A percentile compares a stretch with the other conserved stretches of the same genome.
phyloP scores from a whole-genome alignment of 2,113 vertebrate genomes.

The Mystacornis crossleyi region DNA sequence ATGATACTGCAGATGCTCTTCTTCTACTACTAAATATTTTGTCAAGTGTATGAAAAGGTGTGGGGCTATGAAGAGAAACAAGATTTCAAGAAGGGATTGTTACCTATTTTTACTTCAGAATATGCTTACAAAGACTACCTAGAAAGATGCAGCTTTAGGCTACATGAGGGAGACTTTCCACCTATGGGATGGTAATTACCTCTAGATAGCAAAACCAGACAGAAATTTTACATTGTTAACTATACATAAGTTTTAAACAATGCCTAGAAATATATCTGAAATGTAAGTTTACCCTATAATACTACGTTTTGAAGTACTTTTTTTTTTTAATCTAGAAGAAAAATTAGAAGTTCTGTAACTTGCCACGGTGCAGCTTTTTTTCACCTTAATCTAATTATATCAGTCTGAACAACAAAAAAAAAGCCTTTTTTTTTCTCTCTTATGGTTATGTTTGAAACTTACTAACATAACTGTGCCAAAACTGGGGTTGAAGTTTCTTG shows the following conservation, averaged over 20 bases:
- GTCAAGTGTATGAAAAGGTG: neutral
- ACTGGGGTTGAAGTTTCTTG: slow-evolving; percentile 26
- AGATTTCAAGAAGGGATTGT: neutral
- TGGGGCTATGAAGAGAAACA: neutral
- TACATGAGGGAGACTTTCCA: neutral
- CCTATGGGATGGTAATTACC: neutral
- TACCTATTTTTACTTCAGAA: neutral
- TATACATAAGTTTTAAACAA: neutral
- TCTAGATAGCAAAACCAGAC: neutral
- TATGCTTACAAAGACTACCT: neutral
- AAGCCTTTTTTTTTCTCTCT: neutral
- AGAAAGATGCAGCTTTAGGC: neutral
- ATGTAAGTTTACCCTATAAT: neutral
- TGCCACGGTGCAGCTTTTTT: neutral
- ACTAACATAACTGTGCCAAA: slow-evolving; percentile 64
- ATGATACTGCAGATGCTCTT: neutral
- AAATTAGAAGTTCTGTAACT: neutral
- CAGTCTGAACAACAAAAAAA: neutral
- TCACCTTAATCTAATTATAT: neutral
- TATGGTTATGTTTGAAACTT: slow-evolving; percentile 58
- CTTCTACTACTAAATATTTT: neutral
- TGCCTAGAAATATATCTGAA: neutral
- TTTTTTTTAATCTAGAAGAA: neutral
- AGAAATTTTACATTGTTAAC: neutral
- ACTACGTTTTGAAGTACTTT: neutral